These are phyloP conservation scores for Aelia acuminata DNA, from an alignment of 2,888 invertebrate species.

Conservation along the genomic window DNA sequence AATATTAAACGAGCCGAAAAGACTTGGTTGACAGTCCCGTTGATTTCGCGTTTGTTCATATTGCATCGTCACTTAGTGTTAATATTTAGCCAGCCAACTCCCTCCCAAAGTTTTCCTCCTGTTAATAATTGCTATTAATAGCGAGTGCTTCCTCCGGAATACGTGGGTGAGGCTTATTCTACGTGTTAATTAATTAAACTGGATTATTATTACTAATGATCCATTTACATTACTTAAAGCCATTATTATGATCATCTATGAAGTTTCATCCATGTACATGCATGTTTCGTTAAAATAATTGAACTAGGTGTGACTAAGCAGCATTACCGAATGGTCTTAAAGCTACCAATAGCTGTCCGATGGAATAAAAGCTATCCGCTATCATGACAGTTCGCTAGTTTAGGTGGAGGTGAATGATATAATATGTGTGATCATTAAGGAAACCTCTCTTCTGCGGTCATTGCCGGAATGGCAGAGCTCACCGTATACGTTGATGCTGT, in stretches of 20 bases:
- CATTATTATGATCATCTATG: not conserved
- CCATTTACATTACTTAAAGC: not conserved
- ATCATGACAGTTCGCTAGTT: not conserved
- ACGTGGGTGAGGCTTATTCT: not conserved
- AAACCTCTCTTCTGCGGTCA: not conserved
- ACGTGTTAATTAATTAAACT: not conserved
- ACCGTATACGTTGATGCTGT: no score
- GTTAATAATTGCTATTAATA: not conserved
- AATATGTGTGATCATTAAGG: not conserved
- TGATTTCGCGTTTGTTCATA: slow-evolving; percentile 26
- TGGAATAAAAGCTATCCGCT: not conserved
- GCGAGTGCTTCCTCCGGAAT: not conserved
- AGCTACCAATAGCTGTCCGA: not conserved
- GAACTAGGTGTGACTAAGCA: not conserved
- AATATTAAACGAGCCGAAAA: slow-evolving; percentile 10
- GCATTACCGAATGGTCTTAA: not conserved
- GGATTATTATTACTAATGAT: not conserved
- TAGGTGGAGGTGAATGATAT: not conserved
- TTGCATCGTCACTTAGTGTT: not conserved
- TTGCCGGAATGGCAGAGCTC: no score
- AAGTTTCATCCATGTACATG: not conserved
- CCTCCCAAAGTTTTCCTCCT: not conserved
- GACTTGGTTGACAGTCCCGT: not conserved
- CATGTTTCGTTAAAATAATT: not conserved
- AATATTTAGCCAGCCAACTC: not conserved